These are phyloP conservation scores for Autographa gamma DNA, from an alignment of 2,888 invertebrate genomes.

Conservation along the genomic window DNA sequence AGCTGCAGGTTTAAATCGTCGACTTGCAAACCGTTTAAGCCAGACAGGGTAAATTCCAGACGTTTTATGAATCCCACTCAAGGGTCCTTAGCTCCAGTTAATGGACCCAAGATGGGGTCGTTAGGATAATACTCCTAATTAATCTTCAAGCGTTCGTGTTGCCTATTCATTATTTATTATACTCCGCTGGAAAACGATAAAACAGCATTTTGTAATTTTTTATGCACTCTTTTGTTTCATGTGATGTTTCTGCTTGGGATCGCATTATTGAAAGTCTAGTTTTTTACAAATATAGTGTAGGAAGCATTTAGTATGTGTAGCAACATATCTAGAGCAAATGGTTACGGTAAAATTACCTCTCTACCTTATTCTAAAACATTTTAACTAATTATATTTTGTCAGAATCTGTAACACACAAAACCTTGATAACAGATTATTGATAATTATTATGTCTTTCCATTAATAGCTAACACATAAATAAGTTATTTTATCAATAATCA, in stretches of 20 bases:
- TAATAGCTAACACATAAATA: too few relatives aligned
- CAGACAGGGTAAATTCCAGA: neutral
- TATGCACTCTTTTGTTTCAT: neutral
- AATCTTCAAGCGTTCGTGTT: constrained; percentile 22
- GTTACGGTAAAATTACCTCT: too few relatives aligned
- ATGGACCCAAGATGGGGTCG: constrained; percentile 2
- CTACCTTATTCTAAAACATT: too few relatives aligned
- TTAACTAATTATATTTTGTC: too few relatives aligned
- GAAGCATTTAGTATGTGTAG: too few relatives aligned
- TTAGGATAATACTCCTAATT: constrained; percentile 39
- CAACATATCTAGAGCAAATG: too few relatives aligned
- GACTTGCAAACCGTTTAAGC: neutral
- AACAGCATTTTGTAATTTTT: neutral
- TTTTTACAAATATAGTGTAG: neutral
- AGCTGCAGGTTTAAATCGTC: neutral
- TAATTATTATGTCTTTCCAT: too few relatives aligned
- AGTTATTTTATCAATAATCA: too few relatives aligned
- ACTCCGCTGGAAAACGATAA: constrained; percentile 23
- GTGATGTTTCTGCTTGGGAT: neutral
- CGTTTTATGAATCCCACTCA: constrained; percentile 3
- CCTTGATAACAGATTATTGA: too few relatives aligned
- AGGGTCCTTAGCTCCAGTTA: constrained; percentile 8
- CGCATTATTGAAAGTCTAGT: neutral
- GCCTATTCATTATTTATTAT: constrained; percentile 21
- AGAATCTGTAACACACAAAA: too few relatives aligned